phyloP scores from a whole-genome alignment of 2,113 vertebrate genomes.

The Sphyrna mokarran region DNA sequence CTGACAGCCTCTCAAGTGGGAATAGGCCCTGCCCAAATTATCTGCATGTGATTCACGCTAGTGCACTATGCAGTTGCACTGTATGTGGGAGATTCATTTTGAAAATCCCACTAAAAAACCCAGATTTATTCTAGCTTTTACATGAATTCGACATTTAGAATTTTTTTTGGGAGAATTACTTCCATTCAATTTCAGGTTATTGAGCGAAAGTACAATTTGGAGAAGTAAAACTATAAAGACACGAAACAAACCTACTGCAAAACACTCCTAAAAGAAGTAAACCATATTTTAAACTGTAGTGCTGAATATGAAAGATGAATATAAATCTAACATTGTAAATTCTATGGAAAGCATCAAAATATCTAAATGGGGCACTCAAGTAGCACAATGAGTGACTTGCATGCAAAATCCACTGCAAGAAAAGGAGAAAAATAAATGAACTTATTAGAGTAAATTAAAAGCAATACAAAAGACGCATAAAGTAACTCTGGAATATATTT shows the following conservation, averaged over 20 bases:
- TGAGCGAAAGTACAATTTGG: background rate
- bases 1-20: too few relatives aligned
- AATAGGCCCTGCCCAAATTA: too few relatives aligned
- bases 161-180: too few relatives aligned
- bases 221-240: background rate
- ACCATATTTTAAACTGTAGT: background rate
- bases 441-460: background rate
- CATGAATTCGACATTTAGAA: too few relatives aligned
- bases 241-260: background rate
- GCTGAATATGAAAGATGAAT: background rate
- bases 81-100: too few relatives aligned
- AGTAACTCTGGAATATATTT: background rate
- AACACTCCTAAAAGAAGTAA: background rate
- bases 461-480: background rate
- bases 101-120: too few relatives aligned
- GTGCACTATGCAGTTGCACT: too few relatives aligned
- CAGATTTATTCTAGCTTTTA: too few relatives aligned
- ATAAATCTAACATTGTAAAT: background rate
- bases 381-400: background rate
- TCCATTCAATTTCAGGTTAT: background rate
- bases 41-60: too few relatives aligned
- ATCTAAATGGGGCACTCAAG: background rate
- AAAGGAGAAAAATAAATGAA: background rate
- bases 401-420: background rate
- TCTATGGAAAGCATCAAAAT: background rate